Evolutionary conservation across 35 echinoderm and acorn worm species (phyloP).

Genomic region (Apostichopus californicus): DNA sequence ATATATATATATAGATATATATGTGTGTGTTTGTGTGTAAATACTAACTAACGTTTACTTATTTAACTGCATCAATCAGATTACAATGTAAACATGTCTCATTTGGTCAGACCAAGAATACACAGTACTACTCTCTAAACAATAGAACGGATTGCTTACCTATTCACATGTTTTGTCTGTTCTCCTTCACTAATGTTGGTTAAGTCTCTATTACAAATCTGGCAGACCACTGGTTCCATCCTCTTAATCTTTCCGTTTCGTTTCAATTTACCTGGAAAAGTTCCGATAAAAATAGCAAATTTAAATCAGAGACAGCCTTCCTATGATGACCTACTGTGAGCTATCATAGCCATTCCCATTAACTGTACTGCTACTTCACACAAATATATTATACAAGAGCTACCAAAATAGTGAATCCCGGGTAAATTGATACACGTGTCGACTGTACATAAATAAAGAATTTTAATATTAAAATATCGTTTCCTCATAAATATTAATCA

Average conservation of each 20-base stretch:
- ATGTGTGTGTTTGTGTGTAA: no score
- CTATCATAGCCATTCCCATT: no score
- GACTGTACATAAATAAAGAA: neutral
- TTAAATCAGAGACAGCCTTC: neutral
- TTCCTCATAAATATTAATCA: neutral
- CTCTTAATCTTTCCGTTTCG: neutral
- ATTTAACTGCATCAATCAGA: no score
- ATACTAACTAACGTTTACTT: no score
- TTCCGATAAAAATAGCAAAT: neutral
- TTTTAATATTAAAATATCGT: neutral
- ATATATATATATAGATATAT: no score
- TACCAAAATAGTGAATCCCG: neutral
- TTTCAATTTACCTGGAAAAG: neutral
- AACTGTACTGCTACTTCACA: no score
- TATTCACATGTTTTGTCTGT: conserved; percentile 20
- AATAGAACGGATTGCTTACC: neutral
- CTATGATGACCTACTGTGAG: no score
- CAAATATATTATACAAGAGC: neutral
- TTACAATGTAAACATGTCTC: no score
- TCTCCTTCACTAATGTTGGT: neutral
- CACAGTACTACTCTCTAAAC: no score
- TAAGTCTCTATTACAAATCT: conserved; percentile 18
- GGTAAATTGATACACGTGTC: conserved; percentile 6
- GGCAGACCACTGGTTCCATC: neutral
- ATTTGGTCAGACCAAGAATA: no score